A percentile compares a stretch with the other conserved stretches of the same genome.
These are phyloP conservation scores for Hapalemur alaotrensis DNA, from an alignment of 2,797 vertebrate species.

Conservation along the genomic window DNA sequence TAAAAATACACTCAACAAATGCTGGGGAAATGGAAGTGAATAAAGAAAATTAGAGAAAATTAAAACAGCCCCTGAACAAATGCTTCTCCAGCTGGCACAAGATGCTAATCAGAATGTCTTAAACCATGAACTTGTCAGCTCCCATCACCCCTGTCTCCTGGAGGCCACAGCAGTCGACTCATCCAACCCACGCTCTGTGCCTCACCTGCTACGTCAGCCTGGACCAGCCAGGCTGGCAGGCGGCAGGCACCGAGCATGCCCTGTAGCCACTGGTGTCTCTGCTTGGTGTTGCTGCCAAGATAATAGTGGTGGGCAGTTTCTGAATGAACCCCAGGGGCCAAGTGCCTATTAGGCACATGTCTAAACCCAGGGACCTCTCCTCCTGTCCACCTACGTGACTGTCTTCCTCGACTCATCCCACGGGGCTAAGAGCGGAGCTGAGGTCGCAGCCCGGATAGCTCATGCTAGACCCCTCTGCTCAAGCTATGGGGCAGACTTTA, in stretches of 20 bases:
- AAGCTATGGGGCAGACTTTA: no score
- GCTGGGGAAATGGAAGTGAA: background rate
- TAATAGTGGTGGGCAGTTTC: background rate
- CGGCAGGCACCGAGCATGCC: accelerated
- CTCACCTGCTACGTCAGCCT: background rate
- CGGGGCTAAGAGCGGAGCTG: accelerated
- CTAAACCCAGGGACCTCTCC: no score
- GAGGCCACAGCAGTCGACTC: accelerated
- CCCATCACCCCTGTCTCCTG: no score
- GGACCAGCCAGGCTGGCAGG: background rate
- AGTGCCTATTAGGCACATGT: accelerated
- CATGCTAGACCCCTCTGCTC: background rate
- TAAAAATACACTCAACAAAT: background rate
- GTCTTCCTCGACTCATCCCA: background rate
- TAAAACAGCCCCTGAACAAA: background rate
- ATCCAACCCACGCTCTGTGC: accelerated
- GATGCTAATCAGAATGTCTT: background rate
- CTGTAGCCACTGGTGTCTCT: accelerated
- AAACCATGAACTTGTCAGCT: background rate
- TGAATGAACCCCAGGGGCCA: background rate
- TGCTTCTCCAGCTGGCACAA: background rate
- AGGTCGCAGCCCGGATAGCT: background rate
- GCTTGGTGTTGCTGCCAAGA: background rate
- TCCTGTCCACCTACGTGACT: accelerated
- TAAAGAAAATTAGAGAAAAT: background rate